phyloP scores from a whole-genome alignment of 1,140 invertebrate genomes.

The Trypoxylus dichotomus region DNA sequence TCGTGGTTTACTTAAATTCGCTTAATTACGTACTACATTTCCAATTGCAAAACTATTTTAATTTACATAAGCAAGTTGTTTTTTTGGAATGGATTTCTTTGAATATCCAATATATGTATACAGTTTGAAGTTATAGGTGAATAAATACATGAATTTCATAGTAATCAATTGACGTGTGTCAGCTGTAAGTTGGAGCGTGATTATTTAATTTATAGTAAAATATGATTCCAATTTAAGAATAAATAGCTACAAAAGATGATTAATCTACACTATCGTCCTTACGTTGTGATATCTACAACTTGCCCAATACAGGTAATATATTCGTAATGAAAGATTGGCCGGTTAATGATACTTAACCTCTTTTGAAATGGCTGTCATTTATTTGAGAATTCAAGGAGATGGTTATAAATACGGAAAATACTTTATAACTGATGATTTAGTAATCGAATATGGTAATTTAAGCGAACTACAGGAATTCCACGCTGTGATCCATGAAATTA shows the following conservation, averaged over 20 bases:
- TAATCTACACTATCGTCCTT: not conserved
- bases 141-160: not conserved
- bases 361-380: constrained; percentile 17
- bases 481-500: not conserved
- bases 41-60: too few species aligned
- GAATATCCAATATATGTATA: too few species aligned
- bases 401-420: constrained; percentile 7
- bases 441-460: constrained; percentile 10
- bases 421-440: not conserved
- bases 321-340: not conserved
- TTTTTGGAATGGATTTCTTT: too few species aligned
- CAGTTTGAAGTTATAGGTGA: too few species aligned
- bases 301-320: not conserved
- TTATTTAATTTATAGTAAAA: not conserved
- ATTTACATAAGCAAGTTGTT: too few species aligned
- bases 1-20: too few species aligned
- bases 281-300: not conserved
- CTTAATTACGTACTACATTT: too few species aligned
- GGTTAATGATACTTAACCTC: not conserved
- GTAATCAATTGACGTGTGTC: not conserved
- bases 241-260: not conserved
- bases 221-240: not conserved
- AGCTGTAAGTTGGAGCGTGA: not conserved
- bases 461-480: not conserved
- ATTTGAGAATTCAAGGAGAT: constrained; percentile 18